Percentiles rank a stretch among this genome's conserved stretches.
Conservation (phyloP, 1,140 invertebrate genomes). For the Philopotamus ludificatus region DNA sequence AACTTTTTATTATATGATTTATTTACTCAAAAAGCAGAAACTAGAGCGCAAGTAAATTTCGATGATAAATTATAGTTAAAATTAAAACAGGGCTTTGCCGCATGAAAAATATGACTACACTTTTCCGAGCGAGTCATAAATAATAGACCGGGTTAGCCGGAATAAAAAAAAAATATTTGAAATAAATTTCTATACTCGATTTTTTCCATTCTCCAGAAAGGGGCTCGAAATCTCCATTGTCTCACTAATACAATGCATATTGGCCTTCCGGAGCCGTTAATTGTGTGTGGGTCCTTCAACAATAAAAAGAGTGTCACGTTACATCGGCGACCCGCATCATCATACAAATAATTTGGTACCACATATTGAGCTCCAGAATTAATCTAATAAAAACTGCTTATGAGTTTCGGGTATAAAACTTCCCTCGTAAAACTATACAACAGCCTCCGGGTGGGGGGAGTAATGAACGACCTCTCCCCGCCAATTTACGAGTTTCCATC, state of each 20-base stretch:
- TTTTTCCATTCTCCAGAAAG: too few species aligned
- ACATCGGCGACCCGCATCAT: conserved; percentile 13
- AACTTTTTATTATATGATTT: too few species aligned
- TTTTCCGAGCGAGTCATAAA: too few species aligned
- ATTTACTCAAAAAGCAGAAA: too few species aligned
- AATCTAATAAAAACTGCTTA: conserved; percentile 15
- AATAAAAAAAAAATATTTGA: too few species aligned
- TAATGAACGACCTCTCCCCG: background rate
- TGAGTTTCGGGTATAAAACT: background rate
- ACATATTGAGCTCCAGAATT: background rate
- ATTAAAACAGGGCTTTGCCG: too few species aligned
- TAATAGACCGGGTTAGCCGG: too few species aligned
- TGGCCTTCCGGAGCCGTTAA: conserved; percentile 19
- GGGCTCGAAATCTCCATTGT: background rate
- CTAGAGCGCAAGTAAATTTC: too few species aligned
- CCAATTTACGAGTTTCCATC: background rate
- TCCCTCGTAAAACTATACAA: conserved; percentile 13
- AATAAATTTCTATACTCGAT: too few species aligned
- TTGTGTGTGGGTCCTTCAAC: conserved; percentile 24
- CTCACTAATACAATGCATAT: background rate
- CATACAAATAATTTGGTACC: background rate
- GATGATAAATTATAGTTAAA: too few species aligned
- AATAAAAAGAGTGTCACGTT: conserved; percentile 37
- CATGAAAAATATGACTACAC: too few species aligned
- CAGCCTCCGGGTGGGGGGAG: background rate